Base-by-base conservation (phyloP, 1,140 invertebrate genomes). In the Homalodisca vitripennis region DNA sequence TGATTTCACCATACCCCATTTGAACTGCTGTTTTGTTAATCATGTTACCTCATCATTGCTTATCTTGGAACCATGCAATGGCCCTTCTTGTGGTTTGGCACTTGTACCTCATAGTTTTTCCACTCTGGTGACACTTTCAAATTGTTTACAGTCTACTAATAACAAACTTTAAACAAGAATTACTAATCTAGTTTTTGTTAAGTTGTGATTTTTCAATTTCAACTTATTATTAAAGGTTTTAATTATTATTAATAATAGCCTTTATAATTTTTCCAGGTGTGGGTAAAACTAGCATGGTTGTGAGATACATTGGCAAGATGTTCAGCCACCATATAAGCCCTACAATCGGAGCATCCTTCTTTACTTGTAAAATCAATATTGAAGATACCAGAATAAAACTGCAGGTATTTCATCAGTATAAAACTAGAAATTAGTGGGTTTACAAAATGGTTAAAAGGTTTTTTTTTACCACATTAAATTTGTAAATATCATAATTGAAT, bases 301-400 rank as follows among this genome's bases (percentile, higher is more conserved):
- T 88, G 3, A 83, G 88, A 47, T 94, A 94, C 80, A 85, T 94
- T 29, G 88, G 89, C 34, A 91, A 92, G 73, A 86, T 86, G 77
- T 89, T 92, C 76, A 88, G 86, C 69, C 84, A 86, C 60, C 85
- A 86, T 73, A 86, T 88, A 13, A 89, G 87, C 67, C 90, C 92
- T 14, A 95, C 93, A 10, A 92, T 95, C 74, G 93, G 92, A 1
- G 93, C 93, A 32, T 93, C 92, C 1, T 95, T 94, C 81, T 93
- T 93, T 77, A 92, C 88, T 3, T 92, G 91, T 78, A 93, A 88
- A 77, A 85, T 94, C 72, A 88, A 88, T 66, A 71, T 91, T 31
- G 84, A 86, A 2, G 84, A 89, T 71, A 83, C 86, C 69, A 87
- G 82, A 77, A 84, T 92, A 10, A 91, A 88, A 81, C 78, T 92